Evolutionary conservation across 2,113 vertebrate species (phyloP), one percentile per base, ranked within the genome.

Genomic region (Microtus oregoni): DNA sequence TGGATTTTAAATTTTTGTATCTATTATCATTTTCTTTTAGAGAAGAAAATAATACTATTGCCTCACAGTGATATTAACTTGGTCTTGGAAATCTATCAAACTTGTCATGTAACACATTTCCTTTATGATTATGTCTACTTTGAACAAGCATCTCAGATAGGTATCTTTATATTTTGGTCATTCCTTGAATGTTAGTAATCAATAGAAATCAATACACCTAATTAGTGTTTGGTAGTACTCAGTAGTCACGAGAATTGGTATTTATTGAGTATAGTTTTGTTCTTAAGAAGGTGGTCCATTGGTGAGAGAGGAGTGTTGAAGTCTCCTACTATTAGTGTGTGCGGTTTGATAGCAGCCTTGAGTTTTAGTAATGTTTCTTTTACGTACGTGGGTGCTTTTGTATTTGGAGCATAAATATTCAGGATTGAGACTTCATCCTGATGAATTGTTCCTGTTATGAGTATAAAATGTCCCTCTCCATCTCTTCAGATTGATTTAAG

Each of bases 1-100:
- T 3, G 0, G 12, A n/a, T n/a, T 58, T n/a, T 58, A 2, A 24
- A 5, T 81, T n/a, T 81, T 55, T 35, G 7, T 55, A n/a, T n/a
- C 10, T 58, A n/a, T n/a, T 81, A 5, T 35, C 0, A 81, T 52
- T 58, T 81, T 47, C 32, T 35, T 55, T 20, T 32, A n/a, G 5
- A n/a, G 35, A 30, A 24, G 32, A 81, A 58, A 13, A 81, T 58
- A 30, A 2, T 35, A 22, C 50, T n/a, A 20, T n/a, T 58, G 32
- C 5, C 50, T n/a, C 11, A 3, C 11, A 58, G 2, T 12, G 3
- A 81, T n/a, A n/a, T n/a, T n/a, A n/a, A 6, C 19, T n/a, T n/a
- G 4, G n/a, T 24, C 32, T n/a, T n/a, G 10, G 32, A 22, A 58
- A 11, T 17, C 32, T n/a, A 35, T 32, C 32, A 24, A 55, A 12